phyloP scores from a whole-genome alignment of 2,888 invertebrate species.

The Helobdella robusta region DNA sequence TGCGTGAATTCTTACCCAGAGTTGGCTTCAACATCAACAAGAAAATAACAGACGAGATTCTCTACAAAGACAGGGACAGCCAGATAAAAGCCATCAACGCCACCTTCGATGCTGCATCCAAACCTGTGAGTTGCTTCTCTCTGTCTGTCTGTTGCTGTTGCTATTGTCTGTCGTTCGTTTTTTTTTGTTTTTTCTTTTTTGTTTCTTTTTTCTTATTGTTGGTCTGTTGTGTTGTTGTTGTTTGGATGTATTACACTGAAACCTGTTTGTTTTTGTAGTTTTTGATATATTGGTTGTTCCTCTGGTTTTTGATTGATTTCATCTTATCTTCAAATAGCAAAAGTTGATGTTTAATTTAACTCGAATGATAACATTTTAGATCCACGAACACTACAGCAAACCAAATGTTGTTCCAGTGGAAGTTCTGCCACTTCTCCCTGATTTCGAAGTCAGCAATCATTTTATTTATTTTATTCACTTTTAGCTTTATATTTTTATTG shows the following conservation, averaged over 20 bases:
- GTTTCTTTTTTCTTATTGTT: too few relatives aligned
- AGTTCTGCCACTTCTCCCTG: slow-evolving; percentile 78
- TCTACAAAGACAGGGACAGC: slow-evolving; percentile 90
- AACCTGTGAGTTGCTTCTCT: slow-evolving; percentile 50
- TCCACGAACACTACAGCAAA: slow-evolving; percentile 89
- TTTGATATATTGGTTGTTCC: too few relatives aligned
- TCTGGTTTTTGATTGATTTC: too few relatives aligned
- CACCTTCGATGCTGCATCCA: slow-evolving; percentile 79
- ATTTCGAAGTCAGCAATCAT: slow-evolving; percentile 60
- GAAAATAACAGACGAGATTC: slow-evolving; percentile 72
- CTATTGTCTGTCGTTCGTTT: too few relatives aligned
- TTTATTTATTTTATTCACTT: neutral
- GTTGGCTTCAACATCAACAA: slow-evolving; percentile 97
- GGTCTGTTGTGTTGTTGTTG: too few relatives aligned
- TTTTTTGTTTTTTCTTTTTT: too few relatives aligned
- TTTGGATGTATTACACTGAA: too few relatives aligned
- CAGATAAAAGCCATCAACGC: slow-evolving; percentile 95
- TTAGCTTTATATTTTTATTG: neutral
- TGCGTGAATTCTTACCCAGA: slow-evolving; percentile 36
- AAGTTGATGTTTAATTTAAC: too few relatives aligned
- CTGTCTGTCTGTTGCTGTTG: too few relatives aligned
- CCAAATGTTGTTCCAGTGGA: slow-evolving; percentile 85
- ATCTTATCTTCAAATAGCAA: too few relatives aligned
- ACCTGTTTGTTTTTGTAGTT: too few relatives aligned
- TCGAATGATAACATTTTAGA: too few relatives aligned